Evolutionary conservation across 2,797 vertebrate genomes (phyloP), one percentile per base, ranked within the genome.

Genomic region (Myripristis murdjan): DNA sequence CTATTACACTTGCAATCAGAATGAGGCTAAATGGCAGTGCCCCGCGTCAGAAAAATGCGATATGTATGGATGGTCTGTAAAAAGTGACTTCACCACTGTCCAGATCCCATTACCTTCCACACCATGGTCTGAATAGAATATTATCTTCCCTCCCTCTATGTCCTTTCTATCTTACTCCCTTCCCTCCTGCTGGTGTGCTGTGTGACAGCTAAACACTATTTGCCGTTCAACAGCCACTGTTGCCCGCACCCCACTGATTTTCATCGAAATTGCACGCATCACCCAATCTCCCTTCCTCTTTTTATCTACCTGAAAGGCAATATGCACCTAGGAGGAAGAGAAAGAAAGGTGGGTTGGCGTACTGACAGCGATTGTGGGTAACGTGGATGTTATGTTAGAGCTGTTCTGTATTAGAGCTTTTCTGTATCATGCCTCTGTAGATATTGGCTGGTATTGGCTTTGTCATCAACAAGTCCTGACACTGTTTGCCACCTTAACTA

Each of bases 211-310:
- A 86, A 89, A 89, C 79, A 82, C 78, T 82, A 22, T 64, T 54
- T 64, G 33, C 35, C 9, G n/a, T 43, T 35, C 59, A 22, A 33
- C 43, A 52, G 48, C 56, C 37, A 12, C n/a, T 14, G 73, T 74
- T 73, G 63, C 84, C 71, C 78, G 83, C 83, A 73, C 84, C 87
- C 87, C 46, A 77, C 85, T 79, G 91, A 75, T 88, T 89, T 87
- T 77, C 82, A 89, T 90, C 78, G 86, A 85, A 91, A 90, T 66
- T 72, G 72, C 81, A 81, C 73, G 81, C 76, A 84, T 89, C 77
- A 64, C 60, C 70, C 84, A 79, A 75, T 80, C 73, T 79, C 77
- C 73, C 43, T 67, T 66, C 69, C 66, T 64, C 79, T 76, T 78
- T 77, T 65, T 74, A 81, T 77, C 79, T 60, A 78, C 65, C 82